Percentiles rank a stretch among this genome's conserved stretches.
phyloP scores from a whole-genome alignment of 2,113 vertebrate genomes.

The Brienomyrus brachyistius region DNA sequence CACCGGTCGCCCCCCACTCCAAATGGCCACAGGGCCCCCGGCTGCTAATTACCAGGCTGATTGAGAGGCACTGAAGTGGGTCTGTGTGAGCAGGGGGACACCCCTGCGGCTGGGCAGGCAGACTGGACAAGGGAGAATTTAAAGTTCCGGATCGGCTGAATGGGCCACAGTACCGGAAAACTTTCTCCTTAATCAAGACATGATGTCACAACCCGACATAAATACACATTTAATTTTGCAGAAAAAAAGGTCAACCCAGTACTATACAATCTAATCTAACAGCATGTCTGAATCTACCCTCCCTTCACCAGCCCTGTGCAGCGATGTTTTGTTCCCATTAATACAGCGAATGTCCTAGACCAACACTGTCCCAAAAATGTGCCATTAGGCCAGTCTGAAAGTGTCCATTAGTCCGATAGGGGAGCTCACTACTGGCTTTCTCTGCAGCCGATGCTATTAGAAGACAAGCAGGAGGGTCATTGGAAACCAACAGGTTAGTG shows the following conservation, averaged over 20 bases:
- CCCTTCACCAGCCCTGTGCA: neutral
- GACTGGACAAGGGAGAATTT: conserved; percentile 1
- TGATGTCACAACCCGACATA: neutral
- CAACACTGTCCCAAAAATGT: neutral
- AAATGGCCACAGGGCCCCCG: conserved; percentile 53
- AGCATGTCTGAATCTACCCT: neutral
- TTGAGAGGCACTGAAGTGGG: conserved; percentile 58
- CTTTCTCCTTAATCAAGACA: neutral
- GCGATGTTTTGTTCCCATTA: neutral
- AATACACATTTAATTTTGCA: neutral
- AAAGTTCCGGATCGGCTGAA: conserved; percentile 1
- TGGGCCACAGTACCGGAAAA: neutral
- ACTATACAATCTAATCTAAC: neutral
- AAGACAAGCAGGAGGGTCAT: neutral
- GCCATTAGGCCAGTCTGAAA: neutral
- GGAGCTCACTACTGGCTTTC: neutral
- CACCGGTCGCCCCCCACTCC: conserved; percentile 36
- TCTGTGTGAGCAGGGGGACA: conserved; percentile 22
- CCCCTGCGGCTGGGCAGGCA: neutral
- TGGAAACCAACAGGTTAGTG: neutral
- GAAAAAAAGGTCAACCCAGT: neutral
- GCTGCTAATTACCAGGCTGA: conserved; percentile 62
- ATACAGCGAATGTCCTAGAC: neutral
- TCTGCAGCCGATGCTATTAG: neutral
- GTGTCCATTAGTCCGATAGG: neutral